A percentile compares a stretch with the other conserved stretches of the same genome.
phyloP scores from a whole-genome alignment of 2,113 vertebrate species.

The Caranx melampygus region DNA sequence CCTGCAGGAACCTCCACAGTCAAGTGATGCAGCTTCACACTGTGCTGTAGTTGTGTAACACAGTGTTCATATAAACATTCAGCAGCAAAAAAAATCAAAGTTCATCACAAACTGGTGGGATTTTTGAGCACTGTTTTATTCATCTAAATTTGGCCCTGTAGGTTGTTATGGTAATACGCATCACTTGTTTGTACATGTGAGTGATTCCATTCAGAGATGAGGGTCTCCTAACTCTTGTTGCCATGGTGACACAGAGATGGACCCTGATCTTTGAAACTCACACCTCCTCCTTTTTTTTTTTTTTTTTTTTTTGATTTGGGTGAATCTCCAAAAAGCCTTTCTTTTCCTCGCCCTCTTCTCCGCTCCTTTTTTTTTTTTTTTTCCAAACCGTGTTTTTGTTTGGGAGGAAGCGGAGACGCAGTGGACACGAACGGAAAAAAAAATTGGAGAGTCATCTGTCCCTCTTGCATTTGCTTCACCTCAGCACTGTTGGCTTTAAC shows the following conservation, averaged over 20 bases:
- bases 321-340: slow-evolving; percentile 34
- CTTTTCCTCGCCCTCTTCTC: slow-evolving; percentile 15
- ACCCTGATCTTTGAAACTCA: slow-evolving; percentile 52
- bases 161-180: slow-evolving; percentile 17
- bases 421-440: slow-evolving; percentile 12
- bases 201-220: slow-evolving; percentile 48
- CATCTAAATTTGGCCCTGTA: slow-evolving; percentile 14
- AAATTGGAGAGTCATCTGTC: slow-evolving; percentile 20
- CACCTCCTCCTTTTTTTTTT: slow-evolving; percentile 10
- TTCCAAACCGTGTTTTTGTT: slow-evolving; percentile 6
- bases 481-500: slow-evolving; percentile 65
- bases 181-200: slow-evolving; percentile 48
- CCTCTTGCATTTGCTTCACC: slow-evolving; percentile 52
- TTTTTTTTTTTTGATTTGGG: background rate
- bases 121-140: background rate
- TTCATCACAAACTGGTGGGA: background rate
- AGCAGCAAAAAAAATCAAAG: background rate
- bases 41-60: background rate
- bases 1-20: slow-evolving; percentile 28
- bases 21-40: slow-evolving; percentile 37
- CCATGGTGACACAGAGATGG: slow-evolving; percentile 55
- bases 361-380: background rate
- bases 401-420: slow-evolving; percentile 3
- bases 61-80: background rate
- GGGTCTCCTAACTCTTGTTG: slow-evolving; percentile 50